Percentiles rank a stretch among this genome's conserved stretches.
phyloP scores from a whole-genome alignment of 2,888 invertebrate genomes.

The Coenonympha glycerion region DNA sequence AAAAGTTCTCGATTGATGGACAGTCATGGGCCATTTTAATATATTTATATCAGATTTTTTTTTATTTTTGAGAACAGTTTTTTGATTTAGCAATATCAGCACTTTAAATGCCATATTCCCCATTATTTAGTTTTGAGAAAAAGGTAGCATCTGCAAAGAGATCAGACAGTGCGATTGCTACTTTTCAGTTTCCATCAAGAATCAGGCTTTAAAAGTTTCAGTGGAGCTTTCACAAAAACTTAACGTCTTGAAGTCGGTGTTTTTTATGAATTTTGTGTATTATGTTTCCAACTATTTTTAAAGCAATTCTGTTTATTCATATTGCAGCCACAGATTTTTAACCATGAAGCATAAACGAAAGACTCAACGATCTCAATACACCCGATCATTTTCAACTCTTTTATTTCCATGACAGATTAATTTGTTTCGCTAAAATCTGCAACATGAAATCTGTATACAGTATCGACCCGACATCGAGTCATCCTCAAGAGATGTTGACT shows the following conservation, averaged over 20 bases:
- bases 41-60: too few relatives aligned
- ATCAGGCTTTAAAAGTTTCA: slow-evolving; percentile 2
- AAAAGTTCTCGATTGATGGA: too few relatives aligned
- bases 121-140: neutral
- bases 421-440: too few relatives aligned
- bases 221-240: neutral
- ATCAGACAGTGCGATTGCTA: neutral
- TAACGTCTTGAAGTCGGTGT: neutral
- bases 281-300: neutral
- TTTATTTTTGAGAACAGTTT: too few relatives aligned
- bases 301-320: neutral
- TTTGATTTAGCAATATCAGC: neutral
- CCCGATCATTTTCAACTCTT: too few relatives aligned
- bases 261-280: neutral
- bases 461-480: too few relatives aligned
- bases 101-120: neutral
- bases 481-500: too few relatives aligned
- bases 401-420: too few relatives aligned
- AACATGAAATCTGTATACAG: too few relatives aligned
- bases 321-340: neutral
- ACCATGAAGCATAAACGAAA: too few relatives aligned
- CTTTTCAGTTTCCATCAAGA: neutral
- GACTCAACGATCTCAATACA: too few relatives aligned
- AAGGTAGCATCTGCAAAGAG: neutral
- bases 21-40: too few relatives aligned